Base-by-base conservation (phyloP, 2,888 invertebrate species). In the Tenthredo mesomela region DNA sequence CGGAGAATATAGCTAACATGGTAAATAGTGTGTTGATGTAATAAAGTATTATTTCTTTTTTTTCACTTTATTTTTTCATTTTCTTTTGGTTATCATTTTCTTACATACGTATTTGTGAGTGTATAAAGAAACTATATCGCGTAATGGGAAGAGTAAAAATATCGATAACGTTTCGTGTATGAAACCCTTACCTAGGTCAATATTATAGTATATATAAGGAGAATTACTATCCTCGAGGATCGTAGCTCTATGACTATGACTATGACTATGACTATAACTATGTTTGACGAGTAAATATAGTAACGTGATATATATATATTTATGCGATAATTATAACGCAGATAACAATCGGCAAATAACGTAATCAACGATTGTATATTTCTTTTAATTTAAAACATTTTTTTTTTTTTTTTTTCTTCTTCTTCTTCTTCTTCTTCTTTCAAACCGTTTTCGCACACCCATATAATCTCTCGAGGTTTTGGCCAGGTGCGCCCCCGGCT, bases 111-210 rank as follows among this genome's bases (percentile, higher is more conserved):
- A n/a, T n/a, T 54, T 54, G n/a, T n/a, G 54, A n/a, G 12, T 10
- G 25, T 61, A 0, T 12, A 25, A 61, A 61, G 21, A 61, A 61
- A 61, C 61, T 61, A 61, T 29, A 25, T 25, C 61, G 25, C 25
- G 25, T 61, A 61, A 10, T 21, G 4, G 2, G 4, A 33, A 33
- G 67, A 33, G 18, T 2, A 15, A 25, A 61, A 21, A 61, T 29
- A 29, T 21, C 21, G 61, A 61, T 12, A 29, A 9, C 12, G 61
- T 61, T 61, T 61, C 25, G 3, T 61, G 33, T 25, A 18, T 18
- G 40, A 43, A 33, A 77, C 54, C 77, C 50, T 77, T 77, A 77
- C 77, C 77, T 77, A 77, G 77, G 77, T 77, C 77, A 77, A 77
- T 54, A 29, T 25, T 25, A 15, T 54, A 29, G 10, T 25, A 15